These are phyloP conservation scores for Ctenodactylus gundi DNA, from an alignment of 2,113 vertebrate genomes.

Conservation along the genomic window DNA sequence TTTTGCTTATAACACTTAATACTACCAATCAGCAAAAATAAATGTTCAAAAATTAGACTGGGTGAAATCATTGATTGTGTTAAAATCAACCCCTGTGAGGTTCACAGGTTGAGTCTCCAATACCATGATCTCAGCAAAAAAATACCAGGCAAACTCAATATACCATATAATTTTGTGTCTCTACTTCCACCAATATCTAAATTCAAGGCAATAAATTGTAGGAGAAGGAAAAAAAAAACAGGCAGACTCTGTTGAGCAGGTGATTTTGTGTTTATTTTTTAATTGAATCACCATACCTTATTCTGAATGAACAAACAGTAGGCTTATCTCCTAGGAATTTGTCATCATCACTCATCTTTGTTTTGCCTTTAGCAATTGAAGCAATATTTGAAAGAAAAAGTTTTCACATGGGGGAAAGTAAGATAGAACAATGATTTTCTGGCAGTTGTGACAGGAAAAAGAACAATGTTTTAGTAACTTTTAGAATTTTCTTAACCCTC, in stretches of 20 bases:
- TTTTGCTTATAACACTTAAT: neutral
- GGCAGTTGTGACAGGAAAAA: neutral
- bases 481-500: neutral
- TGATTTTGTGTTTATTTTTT: neutral
- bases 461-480: neutral
- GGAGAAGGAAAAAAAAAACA: constrained; percentile 37
- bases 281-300: neutral
- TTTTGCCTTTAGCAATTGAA: constrained; percentile 16
- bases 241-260: constrained; percentile 27
- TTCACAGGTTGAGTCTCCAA: neutral
- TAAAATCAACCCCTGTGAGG: neutral
- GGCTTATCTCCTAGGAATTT: constrained; percentile 26
- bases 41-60: neutral
- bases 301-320: constrained; percentile 18
- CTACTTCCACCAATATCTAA: constrained; percentile 1
- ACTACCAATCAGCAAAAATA: neutral
- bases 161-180: constrained; percentile 38
- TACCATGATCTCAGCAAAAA: constrained; percentile 50
- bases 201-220: constrained; percentile 41
- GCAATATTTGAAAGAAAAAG: constrained; percentile 1
- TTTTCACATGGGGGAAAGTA: neutral
- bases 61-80: neutral
- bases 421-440: neutral
- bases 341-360: constrained; percentile 34
- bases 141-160: neutral